These are phyloP conservation scores for Perodicticus potto DNA, from an alignment of 2,797 vertebrate genomes.

Conservation along the genomic window DNA sequence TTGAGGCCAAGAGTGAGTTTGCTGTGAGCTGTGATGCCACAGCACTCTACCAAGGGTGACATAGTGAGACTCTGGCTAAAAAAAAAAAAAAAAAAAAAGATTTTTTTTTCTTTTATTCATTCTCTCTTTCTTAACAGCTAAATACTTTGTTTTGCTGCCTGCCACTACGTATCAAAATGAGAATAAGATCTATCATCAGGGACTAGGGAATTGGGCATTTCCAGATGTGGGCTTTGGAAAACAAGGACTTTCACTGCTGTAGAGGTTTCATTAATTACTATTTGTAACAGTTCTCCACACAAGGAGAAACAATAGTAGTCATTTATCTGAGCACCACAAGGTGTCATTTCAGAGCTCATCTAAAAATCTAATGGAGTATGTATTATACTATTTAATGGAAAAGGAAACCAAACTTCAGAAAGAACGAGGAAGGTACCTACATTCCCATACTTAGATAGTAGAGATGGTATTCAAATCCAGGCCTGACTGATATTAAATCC, in stretches of 20 bases:
- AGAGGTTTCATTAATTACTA: conserved; percentile 12
- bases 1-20: too few relatives aligned
- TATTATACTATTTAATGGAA: background rate
- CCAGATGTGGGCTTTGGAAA: background rate
- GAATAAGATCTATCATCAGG: background rate
- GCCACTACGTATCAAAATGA: background rate
- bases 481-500: background rate
- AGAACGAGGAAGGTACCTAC: background rate
- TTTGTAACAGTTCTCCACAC: background rate
- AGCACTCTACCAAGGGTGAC: too few relatives aligned
- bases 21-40: too few relatives aligned
- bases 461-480: conserved; percentile 22
- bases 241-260: background rate
- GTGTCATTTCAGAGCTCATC: background rate
- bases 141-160: conserved; percentile 47
- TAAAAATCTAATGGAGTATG: background rate
- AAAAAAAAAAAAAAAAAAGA: too few relatives aligned
- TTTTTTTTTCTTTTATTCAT: background rate
- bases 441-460: background rate
- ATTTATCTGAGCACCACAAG: background rate
- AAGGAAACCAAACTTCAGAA: background rate
- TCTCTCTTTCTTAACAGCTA: background rate
- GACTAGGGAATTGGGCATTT: background rate
- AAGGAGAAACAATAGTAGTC: background rate
- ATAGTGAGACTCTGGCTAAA: too few relatives aligned